phyloP scores from a whole-genome alignment of 2,888 invertebrate genomes.

The Ischnura elegans region DNA sequence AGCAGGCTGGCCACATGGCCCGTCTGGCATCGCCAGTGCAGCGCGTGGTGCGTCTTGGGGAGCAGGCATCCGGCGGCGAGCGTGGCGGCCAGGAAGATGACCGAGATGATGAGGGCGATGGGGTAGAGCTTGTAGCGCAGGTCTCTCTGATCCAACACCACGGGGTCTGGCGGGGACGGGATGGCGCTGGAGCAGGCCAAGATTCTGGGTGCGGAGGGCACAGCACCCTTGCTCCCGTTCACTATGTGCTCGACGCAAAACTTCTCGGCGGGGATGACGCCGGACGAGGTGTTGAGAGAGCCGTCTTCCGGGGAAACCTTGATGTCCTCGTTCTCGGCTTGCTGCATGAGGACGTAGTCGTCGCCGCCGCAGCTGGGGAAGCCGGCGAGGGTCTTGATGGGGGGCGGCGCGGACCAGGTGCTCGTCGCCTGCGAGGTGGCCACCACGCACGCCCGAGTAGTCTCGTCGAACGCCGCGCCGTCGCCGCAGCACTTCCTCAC shows the following conservation, averaged over 20 bases:
- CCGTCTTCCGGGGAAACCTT: slow-evolving; percentile 68
- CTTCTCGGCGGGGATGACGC: slow-evolving; percentile 19
- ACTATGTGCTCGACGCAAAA: slow-evolving; percentile 63
- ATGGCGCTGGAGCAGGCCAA: slow-evolving; percentile 44
- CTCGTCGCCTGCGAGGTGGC: slow-evolving; percentile 73
- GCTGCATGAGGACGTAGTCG: slow-evolving; percentile 82
- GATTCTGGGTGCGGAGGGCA: neutral
- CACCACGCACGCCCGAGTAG: slow-evolving; percentile 79
- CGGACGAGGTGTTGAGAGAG: neutral
- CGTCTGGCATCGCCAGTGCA: slow-evolving; percentile 94
- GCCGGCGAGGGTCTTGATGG: slow-evolving; percentile 78
- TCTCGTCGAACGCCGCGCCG: slow-evolving; percentile 82
- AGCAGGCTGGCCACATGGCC: slow-evolving; percentile 91
- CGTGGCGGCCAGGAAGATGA: slow-evolving; percentile 89
- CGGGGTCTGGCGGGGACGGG: slow-evolving; percentile 14
- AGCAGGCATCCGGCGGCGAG: slow-evolving; percentile 88
- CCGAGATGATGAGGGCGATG: slow-evolving; percentile 88
- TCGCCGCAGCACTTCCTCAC: slow-evolving; percentile 86
- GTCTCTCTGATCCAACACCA: slow-evolving; percentile 75
- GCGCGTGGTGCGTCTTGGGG: slow-evolving; percentile 90
- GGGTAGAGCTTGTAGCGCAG: slow-evolving; percentile 87
- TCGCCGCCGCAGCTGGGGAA: slow-evolving; percentile 80
- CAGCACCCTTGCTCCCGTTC: neutral
- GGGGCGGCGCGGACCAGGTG: slow-evolving; percentile 73
- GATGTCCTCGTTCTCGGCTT: neutral